These are phyloP conservation scores for Pteruthius melanotis DNA, from an alignment of 2,113 vertebrate genomes.

Conservation along the genomic window DNA sequence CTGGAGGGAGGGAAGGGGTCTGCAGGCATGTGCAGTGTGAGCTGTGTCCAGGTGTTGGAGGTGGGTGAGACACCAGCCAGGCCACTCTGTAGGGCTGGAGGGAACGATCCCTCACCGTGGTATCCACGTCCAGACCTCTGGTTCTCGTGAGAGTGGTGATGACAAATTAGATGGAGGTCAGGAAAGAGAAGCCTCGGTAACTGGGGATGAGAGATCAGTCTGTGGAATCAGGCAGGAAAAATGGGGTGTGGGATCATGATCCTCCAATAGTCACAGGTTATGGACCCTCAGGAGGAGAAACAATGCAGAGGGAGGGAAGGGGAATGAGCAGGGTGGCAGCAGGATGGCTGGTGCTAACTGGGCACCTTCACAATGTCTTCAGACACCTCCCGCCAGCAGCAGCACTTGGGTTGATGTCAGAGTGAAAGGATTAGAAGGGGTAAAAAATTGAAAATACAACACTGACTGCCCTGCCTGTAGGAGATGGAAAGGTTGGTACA, in stretches of 20 bases:
- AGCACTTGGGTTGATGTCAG: neutral
- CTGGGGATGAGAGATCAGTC: neutral
- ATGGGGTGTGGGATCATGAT: neutral
- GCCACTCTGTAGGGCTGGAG: neutral
- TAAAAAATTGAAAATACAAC: neutral
- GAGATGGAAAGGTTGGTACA: neutral
- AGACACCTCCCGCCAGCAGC: neutral
- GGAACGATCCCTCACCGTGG: accelerated
- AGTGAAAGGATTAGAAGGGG: neutral
- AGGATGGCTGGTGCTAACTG: neutral
- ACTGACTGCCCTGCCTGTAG: neutral
- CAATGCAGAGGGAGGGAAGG: neutral
- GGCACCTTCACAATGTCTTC: neutral
- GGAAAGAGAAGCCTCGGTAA: neutral
- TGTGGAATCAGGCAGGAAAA: neutral
- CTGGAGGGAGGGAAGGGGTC: neutral
- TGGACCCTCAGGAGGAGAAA: neutral
- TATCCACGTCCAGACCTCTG: neutral
- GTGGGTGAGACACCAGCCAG: neutral
- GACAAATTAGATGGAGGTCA: neutral
- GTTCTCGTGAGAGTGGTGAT: neutral
- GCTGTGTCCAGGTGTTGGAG: neutral
- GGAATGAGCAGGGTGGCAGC: neutral
- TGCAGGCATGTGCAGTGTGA: neutral
- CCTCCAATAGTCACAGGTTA: neutral